Evolutionary conservation across 2,888 invertebrate genomes (phyloP).

Genomic region (Buathra laborator): DNA sequence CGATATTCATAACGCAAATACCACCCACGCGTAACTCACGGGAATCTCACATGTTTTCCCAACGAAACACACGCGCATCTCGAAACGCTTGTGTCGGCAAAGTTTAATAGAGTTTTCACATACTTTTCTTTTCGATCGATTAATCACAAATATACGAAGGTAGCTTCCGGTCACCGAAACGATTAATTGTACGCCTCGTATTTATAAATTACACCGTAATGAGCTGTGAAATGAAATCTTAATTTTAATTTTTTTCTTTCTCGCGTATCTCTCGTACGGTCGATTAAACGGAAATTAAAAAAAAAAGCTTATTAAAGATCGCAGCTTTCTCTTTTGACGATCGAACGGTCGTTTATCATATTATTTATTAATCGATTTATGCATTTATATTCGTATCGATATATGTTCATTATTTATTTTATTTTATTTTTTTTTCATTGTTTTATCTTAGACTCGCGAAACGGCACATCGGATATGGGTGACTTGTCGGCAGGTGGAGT

Average conservation of each 20-base stretch:
- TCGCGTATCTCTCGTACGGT: conserved; percentile 7
- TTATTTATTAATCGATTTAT: conserved; percentile 6
- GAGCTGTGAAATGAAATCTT: background rate
- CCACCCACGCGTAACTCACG: conserved; percentile 73
- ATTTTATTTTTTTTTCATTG: conserved; percentile 46
- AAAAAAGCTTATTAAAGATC: conserved; percentile 1
- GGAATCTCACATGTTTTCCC: background rate
- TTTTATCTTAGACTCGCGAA: conserved; percentile 81
- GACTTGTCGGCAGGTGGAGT: conserved; percentile 83
- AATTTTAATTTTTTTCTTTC: background rate
- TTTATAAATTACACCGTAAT: conserved; percentile 21
- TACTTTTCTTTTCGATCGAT: conserved; percentile 12
- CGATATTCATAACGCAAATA: conserved; percentile 76
- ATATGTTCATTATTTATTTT: conserved; percentile 4
- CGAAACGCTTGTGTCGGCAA: background rate
- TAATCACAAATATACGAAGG: background rate
- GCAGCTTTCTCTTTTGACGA: background rate
- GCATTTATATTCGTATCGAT: background rate
- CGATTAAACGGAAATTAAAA: background rate
- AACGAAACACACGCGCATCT: conserved; percentile 1
- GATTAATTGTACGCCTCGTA: conserved; percentile 24
- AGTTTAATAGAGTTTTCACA: background rate
- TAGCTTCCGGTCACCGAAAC: conserved; percentile 15
- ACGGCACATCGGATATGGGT: conserved; percentile 82
- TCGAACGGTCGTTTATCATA: background rate